A percentile compares a stretch with the other conserved stretches of the same genome.
These are phyloP conservation scores for Babylonia areolata DNA, from an alignment of 1,140 invertebrate species.

Conservation along the genomic window DNA sequence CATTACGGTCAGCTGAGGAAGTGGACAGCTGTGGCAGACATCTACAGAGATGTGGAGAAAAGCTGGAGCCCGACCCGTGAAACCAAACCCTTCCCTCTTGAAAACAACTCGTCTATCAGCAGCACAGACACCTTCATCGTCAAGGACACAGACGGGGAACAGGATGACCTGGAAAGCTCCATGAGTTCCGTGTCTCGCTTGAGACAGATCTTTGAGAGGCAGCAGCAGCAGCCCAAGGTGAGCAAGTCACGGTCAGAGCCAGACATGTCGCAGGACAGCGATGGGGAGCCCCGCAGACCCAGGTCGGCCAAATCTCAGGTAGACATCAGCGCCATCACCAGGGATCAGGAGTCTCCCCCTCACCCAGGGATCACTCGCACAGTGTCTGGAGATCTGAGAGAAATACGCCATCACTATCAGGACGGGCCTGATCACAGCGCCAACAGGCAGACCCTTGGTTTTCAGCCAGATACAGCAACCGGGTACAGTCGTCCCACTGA, in stretches of 20 bases:
- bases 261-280: slow-evolving; percentile 43
- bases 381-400: slow-evolving; percentile 56
- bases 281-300: slow-evolving; percentile 46
- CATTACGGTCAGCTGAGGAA: slow-evolving; percentile 45
- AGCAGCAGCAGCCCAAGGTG: slow-evolving; percentile 24
- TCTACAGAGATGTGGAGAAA: slow-evolving; percentile 29
- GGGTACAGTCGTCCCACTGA: slow-evolving; percentile 4
- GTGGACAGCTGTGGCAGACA: slow-evolving; percentile 44
- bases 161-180: not conserved
- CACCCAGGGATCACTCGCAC: slow-evolving; percentile 41
- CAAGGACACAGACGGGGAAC: slow-evolving; percentile 64
- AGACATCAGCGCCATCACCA: slow-evolving; percentile 25
- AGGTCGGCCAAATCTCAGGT: slow-evolving; percentile 59
- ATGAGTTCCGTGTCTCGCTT: slow-evolving; percentile 25
- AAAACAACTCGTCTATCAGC: slow-evolving; percentile 46
- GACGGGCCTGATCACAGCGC: not conserved
- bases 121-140: slow-evolving; percentile 71
- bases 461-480: not conserved
- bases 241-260: slow-evolving; percentile 59
- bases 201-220: slow-evolving; percentile 42
- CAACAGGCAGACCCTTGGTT: too few relatives aligned
- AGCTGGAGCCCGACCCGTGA: slow-evolving; percentile 28
- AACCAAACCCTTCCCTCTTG: not conserved
- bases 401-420: slow-evolving; percentile 47
- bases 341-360: not conserved